Base-by-base conservation (phyloP, 2,797 vertebrate species). In the Syngnathus acus region DNA sequence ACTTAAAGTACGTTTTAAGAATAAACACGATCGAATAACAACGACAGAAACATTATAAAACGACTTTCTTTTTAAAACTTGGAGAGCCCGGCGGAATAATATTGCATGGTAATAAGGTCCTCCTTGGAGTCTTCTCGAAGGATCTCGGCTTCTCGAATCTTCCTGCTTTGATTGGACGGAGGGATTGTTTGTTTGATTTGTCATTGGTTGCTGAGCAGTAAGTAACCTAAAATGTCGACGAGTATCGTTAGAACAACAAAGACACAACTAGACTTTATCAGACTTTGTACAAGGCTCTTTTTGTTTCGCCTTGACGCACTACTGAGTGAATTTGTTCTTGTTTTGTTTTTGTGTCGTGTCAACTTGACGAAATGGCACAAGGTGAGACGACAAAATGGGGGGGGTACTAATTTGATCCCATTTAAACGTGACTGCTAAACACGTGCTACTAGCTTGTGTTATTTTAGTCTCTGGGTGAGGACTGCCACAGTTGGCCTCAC, bases 161-260 rank as follows among this genome's bases (percentile, higher is more conserved):
- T 68, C 64, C 17, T 47, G 32, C 16, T 6, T 39, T 82, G 87
- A 90, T 92, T 91, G 89, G 90, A 16, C 48, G 53, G 65, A 17
- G 21, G n/a, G 9, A 16, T 84, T 91, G 87, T 91, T 92, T 90
- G 81, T 90, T 79, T 81, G 75, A 48, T 9, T 63, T 61, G 23
- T 14, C 72, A 90, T 90, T 92, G 90, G 90, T 84, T 82, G 72
- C 75, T 63, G 55, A 51, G 64, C 76, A 69, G 71, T 66, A 62
- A 68, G 73, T 65, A 54, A 61, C 9, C 19, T 50, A 43, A 40
- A 32, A 62, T 43, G 21, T 45, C n/a, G 21, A 45, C 19, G 60
- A 45, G 21, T 43, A 11, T 17, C 6, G 1, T 32, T 6, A 43
- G n/a, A 51, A 65, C 38, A 40, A 39, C 14, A 57, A 53, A 23